Evolutionary conservation across 2,113 vertebrate species (phyloP).

Genomic region (Leptosomus discolor): DNA sequence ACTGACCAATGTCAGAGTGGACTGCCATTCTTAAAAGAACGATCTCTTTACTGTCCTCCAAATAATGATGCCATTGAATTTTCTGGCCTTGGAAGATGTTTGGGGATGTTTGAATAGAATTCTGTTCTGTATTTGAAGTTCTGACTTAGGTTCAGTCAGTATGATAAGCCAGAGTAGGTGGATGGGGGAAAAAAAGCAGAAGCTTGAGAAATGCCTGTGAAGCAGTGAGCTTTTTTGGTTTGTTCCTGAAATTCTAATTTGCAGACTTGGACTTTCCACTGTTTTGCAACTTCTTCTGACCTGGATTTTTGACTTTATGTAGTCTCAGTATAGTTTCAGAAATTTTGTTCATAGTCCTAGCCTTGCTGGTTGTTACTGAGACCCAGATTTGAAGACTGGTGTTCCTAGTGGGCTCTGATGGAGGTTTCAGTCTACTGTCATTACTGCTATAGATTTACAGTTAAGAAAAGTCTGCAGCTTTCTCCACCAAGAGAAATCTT

Average conservation of each 20-base stretch:
- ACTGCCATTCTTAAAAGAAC: not conserved
- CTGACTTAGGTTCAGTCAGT: not conserved
- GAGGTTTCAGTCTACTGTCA: not conserved
- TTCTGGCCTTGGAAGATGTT: not conserved
- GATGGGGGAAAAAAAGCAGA: not conserved
- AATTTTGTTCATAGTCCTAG: not conserved
- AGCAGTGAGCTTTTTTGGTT: slow-evolving; percentile 35
- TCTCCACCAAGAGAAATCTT: not conserved
- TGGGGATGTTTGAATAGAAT: not conserved
- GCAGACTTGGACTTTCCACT: slow-evolving; percentile 42
- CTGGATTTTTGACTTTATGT: slow-evolving; percentile 5
- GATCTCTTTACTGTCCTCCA: not conserved
- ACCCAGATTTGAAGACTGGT: not conserved
- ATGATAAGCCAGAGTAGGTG: not conserved
- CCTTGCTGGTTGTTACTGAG: not conserved
- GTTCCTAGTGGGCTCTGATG: not conserved
- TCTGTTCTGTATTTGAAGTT: not conserved
- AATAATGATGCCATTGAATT: not conserved
- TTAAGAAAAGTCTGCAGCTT: not conserved
- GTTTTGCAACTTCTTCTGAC: slow-evolving; percentile 38
- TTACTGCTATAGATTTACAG: not conserved
- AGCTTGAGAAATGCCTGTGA: slow-evolving; percentile 10
- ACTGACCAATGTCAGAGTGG: not conserved
- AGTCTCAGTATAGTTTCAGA: not conserved
- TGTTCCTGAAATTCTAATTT: slow-evolving; percentile 56